Evolutionary conservation across 2,888 invertebrate species (phyloP).

Genomic region (Phania funesta): DNA sequence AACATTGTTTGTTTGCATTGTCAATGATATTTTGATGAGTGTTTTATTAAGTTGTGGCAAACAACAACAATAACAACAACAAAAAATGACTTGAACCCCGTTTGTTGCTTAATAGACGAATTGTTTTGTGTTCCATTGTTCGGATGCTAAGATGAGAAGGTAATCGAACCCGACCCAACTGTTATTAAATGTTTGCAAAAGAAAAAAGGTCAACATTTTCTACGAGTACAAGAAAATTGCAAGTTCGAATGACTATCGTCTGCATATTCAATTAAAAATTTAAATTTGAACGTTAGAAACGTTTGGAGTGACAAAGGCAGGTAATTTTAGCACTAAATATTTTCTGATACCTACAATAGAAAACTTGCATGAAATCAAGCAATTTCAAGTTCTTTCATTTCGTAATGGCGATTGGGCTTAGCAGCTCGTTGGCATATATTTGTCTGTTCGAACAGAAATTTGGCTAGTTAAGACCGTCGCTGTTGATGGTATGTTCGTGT

Average conservation of each 20-base stretch:
- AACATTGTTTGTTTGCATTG: conserved; percentile 28
- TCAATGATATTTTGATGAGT: conserved; percentile 54
- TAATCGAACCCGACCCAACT: not conserved
- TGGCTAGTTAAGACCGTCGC: too few relatives aligned
- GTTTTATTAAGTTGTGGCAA: conserved; percentile 51
- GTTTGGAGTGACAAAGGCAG: too few relatives aligned
- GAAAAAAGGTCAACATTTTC: not conserved
- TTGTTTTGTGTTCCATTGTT: not conserved
- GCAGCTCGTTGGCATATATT: too few relatives aligned
- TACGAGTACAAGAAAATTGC: not conserved
- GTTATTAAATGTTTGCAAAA: not conserved
- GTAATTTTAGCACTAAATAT: too few relatives aligned
- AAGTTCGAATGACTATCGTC: not conserved
- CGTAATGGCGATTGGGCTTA: too few relatives aligned
- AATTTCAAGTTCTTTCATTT: too few relatives aligned
- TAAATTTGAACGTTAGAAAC: too few relatives aligned
- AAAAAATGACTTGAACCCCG: not conserved
- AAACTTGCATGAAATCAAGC: too few relatives aligned
- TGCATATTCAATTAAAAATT: too few relatives aligned
- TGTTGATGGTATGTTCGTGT: too few relatives aligned
- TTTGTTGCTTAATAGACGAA: not conserved
- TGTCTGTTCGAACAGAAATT: too few relatives aligned
- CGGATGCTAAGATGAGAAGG: not conserved
- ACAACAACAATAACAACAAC: not conserved
- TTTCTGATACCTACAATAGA: too few relatives aligned